Base-by-base conservation (phyloP, 2,113 vertebrate species). In the Chlorodrepanis virens region DNA sequence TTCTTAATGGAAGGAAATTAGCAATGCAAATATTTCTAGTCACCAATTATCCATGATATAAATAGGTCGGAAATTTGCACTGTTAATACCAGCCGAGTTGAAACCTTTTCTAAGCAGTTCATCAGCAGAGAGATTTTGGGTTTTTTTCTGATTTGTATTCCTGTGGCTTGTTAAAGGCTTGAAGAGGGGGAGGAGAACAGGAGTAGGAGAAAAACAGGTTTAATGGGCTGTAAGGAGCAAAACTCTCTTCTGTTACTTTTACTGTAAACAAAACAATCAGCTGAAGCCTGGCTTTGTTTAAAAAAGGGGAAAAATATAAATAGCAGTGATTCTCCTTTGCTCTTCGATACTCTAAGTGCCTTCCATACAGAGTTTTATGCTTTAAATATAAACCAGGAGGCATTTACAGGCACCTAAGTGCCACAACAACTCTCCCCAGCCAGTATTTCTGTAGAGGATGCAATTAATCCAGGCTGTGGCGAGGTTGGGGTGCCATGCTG, bases 11-110 rank as follows among this genome's bases (percentile, higher is more conserved):
- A 90, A 37, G 77, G 83, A 97, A 97, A 98, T 98, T 97, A 97
- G 97, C 97, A 97, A 97, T 98, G 97, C 97, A 97, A 97, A 98
- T 98, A 97, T 97, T 98, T 98, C 91, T 92, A 96, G 96, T 94
- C 94, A 75, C 94, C 97, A 98, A 97, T 98, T 98, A 98, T 91
- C 95, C 84, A 87, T 91, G 93, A 96, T 98, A 97, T 97, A 97
- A 98, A 95, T 96, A 97, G 96, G 95, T 97, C 5, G 81, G 90
- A 94, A 93, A 95, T 95, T 81, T 95, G 85, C 87, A 87, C 77
- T 92, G 94, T 93, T 97, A 94, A 94, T 96, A 95, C 92, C 83
- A 97, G 85, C 90, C 31, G 2, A 78, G 85, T 94, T 96, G 93
- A 97, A 97, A 96, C 89, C 93, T 97, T 96, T 96, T 87, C 95